Base-by-base conservation (phyloP, 2,888 invertebrate genomes). In the Lasius fuliginosus region DNA sequence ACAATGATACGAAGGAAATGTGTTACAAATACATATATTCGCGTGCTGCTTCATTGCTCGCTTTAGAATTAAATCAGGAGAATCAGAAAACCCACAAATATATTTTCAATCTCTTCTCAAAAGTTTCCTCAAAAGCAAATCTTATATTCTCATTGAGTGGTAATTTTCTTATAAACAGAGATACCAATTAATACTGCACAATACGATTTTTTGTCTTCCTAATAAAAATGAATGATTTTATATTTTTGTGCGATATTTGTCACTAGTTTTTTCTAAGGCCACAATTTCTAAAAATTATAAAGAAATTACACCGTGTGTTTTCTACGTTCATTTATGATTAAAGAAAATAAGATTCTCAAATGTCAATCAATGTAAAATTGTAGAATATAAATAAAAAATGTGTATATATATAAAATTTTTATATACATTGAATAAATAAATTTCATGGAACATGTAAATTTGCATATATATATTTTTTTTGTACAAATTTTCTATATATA, bases 1-100 rank as follows among this genome's bases (percentile, higher is more conserved):
- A 53, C 53, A 53, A 75, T 33, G 65, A 27, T 65, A 65, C 49
- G 53, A 76, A 76, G 49, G 36, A 12, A 27, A 65, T 76, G 12
- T 53, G 36, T 27, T 42, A 27, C 23, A 18, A 18, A 65, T 49
- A 27, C 15, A 30, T 67, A 27, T n/a, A 30, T 67, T 65, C 56
- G 56, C 76, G 36, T 49, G 76, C 27, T 65, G 65, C 12, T 27
- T 12, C 40, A 18, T 36, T 49, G 46, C 23, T 62, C 33, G 75
- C n/a, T 64, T 23, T 36, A 23, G 15, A 62, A n/a, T 58, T 60
- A 74, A 30, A 30, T 42, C 30, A 42, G n/a, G 36, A 58, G 8
- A 33, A 58, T 74, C 8, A n/a, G 3, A 60, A 27, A 11, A n/a
- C 15, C 1, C 36, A 69, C 4, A 56, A 56, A 27, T 23, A 23